A percentile compares a stretch with the other conserved stretches of the same genome.
Evolutionary conservation across 1,140 invertebrate species (phyloP).

Genomic region (Chrysopa pallens): DNA sequence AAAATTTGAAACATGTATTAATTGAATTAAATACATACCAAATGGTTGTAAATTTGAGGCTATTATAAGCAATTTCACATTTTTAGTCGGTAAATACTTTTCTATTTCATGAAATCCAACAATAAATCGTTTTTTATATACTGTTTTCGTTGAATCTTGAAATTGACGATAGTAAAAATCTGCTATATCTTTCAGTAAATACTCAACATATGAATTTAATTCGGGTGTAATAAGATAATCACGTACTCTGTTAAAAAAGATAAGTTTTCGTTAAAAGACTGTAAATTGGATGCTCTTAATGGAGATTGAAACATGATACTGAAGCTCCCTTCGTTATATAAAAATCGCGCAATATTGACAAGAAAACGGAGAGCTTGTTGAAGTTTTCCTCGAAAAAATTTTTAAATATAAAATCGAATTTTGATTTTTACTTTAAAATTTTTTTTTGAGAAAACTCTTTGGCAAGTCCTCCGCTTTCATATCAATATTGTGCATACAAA

Average conservation of each 20-base stretch:
- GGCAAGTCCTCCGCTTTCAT: too few relatives aligned
- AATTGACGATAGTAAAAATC: conserved; percentile 35
- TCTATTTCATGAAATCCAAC: conserved; percentile 33
- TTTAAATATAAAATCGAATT: too few relatives aligned
- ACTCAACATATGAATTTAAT: conserved; percentile 1
- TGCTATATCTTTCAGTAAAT: conserved; percentile 28
- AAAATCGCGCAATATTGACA: too few relatives aligned
- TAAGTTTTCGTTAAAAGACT: too few relatives aligned
- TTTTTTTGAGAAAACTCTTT: background rate
- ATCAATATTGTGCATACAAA: too few relatives aligned
- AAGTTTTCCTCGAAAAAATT: too few relatives aligned
- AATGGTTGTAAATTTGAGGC: conserved; percentile 21
- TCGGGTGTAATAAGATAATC: conserved; percentile 2
- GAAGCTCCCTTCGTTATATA: too few relatives aligned
- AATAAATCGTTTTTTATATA: conserved; percentile 26
- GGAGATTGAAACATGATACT: too few relatives aligned
- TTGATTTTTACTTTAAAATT: too few relatives aligned
- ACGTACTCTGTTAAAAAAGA: background rate
- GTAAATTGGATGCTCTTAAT: too few relatives aligned
- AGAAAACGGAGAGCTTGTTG: too few relatives aligned
- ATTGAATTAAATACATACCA: background rate
- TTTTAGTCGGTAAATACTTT: conserved; percentile 29
- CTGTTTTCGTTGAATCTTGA: conserved; percentile 32
- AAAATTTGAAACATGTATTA: too few relatives aligned
- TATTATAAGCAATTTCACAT: conserved; percentile 33